Conservation (phyloP, 2,113 vertebrate species). For the Misgurnus mizolepis region DNA sequence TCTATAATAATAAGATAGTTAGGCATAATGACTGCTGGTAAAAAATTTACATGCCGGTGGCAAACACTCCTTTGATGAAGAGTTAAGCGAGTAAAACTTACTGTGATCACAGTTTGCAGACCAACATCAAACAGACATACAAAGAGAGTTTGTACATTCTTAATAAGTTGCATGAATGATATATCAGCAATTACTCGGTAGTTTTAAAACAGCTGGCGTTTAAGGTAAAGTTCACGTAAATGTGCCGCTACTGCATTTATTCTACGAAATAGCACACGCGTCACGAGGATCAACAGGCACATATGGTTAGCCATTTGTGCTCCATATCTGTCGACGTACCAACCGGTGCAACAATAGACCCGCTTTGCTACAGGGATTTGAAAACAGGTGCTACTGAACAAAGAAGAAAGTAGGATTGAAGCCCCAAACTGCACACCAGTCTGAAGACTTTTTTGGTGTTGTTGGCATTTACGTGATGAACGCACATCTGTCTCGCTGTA, state of each 20-base stretch:
- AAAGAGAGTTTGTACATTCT: constrained; percentile 12
- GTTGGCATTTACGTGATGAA: constrained; percentile 29
- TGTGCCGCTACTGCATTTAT: constrained; percentile 1
- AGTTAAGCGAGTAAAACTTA: constrained; percentile 7
- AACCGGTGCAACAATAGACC: constrained; percentile 18
- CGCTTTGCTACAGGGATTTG: background rate
- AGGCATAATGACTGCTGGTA: background rate
- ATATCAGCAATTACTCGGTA: background rate
- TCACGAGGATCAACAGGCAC: background rate
- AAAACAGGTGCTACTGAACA: constrained; percentile 17
- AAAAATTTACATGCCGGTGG: constrained; percentile 34
- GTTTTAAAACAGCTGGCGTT: background rate
- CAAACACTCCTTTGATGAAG: constrained; percentile 21
- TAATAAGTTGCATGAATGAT: constrained; percentile 7
- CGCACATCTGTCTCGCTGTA: constrained; percentile 46
- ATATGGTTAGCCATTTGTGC: background rate
- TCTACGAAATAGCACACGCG: constrained; percentile 12
- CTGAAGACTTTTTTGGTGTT: constrained; percentile 13
- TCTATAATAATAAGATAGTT: background rate
- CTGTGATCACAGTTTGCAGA: constrained; percentile 22
- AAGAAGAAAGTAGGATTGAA: constrained; percentile 8
- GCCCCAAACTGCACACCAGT: background rate
- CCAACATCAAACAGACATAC: constrained; percentile 34
- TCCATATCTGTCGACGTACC: constrained; percentile 11
- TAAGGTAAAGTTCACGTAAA: background rate